Percentiles rank a stretch among this genome's conserved stretches.
These are phyloP conservation scores for Buathra laborator DNA, from an alignment of 2,888 invertebrate genomes.

Conservation along the genomic window DNA sequence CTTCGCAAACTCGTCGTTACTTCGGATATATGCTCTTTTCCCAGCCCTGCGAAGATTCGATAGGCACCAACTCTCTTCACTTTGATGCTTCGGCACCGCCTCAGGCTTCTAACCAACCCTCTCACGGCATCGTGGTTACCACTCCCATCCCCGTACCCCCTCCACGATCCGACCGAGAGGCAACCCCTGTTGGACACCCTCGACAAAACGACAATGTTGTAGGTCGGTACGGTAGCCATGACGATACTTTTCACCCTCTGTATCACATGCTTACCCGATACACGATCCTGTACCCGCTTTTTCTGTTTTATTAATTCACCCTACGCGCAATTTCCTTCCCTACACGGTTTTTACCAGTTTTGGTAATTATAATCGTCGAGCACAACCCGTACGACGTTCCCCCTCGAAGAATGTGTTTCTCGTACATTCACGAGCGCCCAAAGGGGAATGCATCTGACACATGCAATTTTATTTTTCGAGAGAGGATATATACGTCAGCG, in stretches of 20 bases:
- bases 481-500: constrained; percentile 18
- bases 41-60: constrained; percentile 26
- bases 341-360: constrained; percentile 40
- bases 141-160: constrained; percentile 12
- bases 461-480: constrained; percentile 35
- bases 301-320: constrained; percentile 13
- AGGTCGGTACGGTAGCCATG: constrained; percentile 56
- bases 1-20: constrained; percentile 40
- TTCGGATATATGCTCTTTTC: constrained; percentile 41
- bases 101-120: constrained; percentile 1
- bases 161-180: constrained; percentile 30
- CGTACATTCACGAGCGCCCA: neutral
- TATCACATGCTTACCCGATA: constrained; percentile 4
- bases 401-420: neutral
- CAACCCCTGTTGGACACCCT: constrained; percentile 48
- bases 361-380: constrained; percentile 41
- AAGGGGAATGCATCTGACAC: constrained; percentile 16
- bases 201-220: constrained; percentile 50
- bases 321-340: constrained; percentile 33
- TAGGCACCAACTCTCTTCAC: neutral
- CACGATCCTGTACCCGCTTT: constrained; percentile 10
- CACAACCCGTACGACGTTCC: neutral
- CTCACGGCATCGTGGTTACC: constrained; percentile 23
- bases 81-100: neutral
- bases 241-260: constrained; percentile 61